A percentile compares a stretch with the other conserved stretches of the same genome.
These are phyloP conservation scores for Choristoneura fumiferana DNA, from an alignment of 1,140 invertebrate species.

Conservation along the genomic window DNA sequence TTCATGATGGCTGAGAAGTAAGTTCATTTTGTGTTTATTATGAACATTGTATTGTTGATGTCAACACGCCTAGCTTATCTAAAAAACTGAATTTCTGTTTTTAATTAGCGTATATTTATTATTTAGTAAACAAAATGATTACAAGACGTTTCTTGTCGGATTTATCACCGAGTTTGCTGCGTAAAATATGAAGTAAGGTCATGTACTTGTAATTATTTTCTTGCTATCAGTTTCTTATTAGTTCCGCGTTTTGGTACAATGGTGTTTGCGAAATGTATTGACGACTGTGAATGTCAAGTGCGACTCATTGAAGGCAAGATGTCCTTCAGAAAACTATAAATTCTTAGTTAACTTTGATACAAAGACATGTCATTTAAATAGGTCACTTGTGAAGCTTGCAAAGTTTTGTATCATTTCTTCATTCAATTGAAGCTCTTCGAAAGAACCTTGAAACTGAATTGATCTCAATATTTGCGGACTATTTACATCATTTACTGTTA, in stretches of 20 bases:
- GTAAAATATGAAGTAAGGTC: background rate
- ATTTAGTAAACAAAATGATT: background rate
- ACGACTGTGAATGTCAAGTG: constrained; percentile 1
- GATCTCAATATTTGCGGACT: too few species aligned
- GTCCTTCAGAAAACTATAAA: constrained; percentile 13
- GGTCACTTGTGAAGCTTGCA: background rate
- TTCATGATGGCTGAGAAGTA: constrained; percentile 66
- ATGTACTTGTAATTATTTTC: constrained; percentile 2
- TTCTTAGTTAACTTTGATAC: background rate
- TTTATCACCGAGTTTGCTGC: background rate
- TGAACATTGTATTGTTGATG: constrained; percentile 15
- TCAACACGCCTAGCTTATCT: constrained; percentile 24
- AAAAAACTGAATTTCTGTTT: constrained; percentile 8
- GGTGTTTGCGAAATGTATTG: background rate
- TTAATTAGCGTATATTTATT: background rate
- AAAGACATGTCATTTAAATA: background rate
- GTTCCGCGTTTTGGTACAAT: background rate
- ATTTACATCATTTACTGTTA: too few species aligned
- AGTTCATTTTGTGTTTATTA: constrained; percentile 35
- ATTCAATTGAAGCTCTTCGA: too few species aligned
- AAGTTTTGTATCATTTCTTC: too few species aligned
- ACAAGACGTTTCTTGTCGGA: background rate
- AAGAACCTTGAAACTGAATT: too few species aligned
- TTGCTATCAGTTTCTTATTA: constrained; percentile 2
- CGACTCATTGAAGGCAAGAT: background rate